A percentile compares a stretch with the other conserved stretches of the same genome.
These are phyloP conservation scores for Drosophila lacteicornis DNA, from an alignment of 1,140 invertebrate genomes.

Conservation along the genomic window DNA sequence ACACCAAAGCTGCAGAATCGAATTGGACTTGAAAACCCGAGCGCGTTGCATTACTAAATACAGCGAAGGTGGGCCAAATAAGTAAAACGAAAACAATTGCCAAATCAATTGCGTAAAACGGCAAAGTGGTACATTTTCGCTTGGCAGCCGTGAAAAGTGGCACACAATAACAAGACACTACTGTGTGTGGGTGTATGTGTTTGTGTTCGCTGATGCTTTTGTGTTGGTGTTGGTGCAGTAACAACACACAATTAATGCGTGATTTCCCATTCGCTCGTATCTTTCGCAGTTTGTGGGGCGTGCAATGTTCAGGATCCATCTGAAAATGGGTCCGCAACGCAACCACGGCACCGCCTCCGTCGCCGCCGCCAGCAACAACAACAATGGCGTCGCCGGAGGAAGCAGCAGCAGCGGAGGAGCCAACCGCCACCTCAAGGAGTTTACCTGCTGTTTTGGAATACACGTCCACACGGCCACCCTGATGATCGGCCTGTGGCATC, in stretches of 20 bases:
- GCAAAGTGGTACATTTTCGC: constrained; percentile 11
- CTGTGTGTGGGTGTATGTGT: not conserved
- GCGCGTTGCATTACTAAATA: constrained; percentile 27
- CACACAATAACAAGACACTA: constrained; percentile 30
- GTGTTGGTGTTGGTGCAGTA: constrained; percentile 11
- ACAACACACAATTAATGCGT: constrained; percentile 22
- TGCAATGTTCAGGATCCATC: constrained; percentile 88
- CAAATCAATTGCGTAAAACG: constrained; percentile 17
- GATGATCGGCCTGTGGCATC: constrained; percentile 91
- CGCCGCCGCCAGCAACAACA: constrained; percentile 48
- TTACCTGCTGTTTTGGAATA: constrained; percentile 92
- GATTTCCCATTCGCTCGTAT: constrained; percentile 16
- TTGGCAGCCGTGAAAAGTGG: constrained; percentile 36
- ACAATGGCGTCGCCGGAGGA: constrained; percentile 46
- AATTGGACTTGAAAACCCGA: constrained; percentile 27
- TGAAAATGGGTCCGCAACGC: constrained; percentile 88
- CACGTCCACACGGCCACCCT: constrained; percentile 94
- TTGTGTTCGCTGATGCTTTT: not conserved
- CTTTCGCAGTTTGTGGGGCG: constrained; percentile 48
- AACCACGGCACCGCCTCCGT: constrained; percentile 53
- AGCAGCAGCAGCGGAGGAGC: constrained; percentile 20
- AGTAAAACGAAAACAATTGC: not conserved
- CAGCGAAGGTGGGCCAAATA: constrained; percentile 19
- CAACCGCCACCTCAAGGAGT: constrained; percentile 87
- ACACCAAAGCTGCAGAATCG: constrained; percentile 10